Base-by-base conservation (phyloP, 2,113 vertebrate species). In the Riparia riparia region DNA sequence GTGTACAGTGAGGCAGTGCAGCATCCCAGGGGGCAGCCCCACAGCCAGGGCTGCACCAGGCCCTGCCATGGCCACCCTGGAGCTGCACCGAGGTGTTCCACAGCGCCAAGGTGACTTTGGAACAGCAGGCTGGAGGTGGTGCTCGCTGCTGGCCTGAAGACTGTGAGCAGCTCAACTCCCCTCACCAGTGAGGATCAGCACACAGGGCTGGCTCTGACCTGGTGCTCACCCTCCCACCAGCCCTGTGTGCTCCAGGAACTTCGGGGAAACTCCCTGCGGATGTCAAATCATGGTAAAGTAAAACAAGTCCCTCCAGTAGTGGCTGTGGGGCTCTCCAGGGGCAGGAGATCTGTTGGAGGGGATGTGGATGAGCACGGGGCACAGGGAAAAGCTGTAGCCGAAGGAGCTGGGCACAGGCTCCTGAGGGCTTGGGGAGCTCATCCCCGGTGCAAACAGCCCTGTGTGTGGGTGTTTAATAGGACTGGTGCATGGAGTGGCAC, bases 381-480 rank as follows among this genome's bases (percentile, higher is more conserved):
- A 0, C 51, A 21, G 41, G 37, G 49, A 61, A 17, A 31, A 70
- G 18, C 57, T 1, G 2, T 9, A 49, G 31, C 41, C 50, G 21
- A 7, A 32, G 9, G 13, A 92, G 22, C 44, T 19, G 70, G 34
- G 17, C 5, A 3, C 58, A 45, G 79, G 54, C n/a, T 86, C 25
- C 28, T 1, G 6, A 72, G 90, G 81, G 63, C 28, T 2, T 3
- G 28, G 56, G 84, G 70, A 86, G 25, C 69, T 88, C 17, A 1
- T 56, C 34, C 84, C 49, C 5, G 3, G 39, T 24, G 34, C 53
- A 63, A 89, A 41, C 60, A 78, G 57, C 85, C 89, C 91, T 1
- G 5, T 1, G 16, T 88, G 96, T 83, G 83, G 97, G 96, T 96
- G 94, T 96, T 97, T 94, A 95, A 96, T 91, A 74, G 94, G 86